These are phyloP conservation scores for Lepidocolaptes lacrymiger DNA, from an alignment of 2,797 vertebrate genomes.

Conservation along the genomic window DNA sequence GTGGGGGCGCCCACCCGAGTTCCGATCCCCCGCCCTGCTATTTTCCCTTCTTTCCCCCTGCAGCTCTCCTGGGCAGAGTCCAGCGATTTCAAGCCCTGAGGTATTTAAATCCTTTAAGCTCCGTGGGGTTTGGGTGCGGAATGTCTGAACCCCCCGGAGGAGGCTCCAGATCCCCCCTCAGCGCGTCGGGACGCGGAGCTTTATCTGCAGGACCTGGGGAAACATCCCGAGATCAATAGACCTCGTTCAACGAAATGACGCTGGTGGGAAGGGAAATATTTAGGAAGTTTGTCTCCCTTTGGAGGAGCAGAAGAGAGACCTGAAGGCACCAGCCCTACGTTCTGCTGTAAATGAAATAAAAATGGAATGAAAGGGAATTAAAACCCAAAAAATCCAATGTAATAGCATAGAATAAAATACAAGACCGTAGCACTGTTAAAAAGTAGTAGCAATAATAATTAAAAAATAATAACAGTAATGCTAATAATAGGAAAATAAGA, in stretches of 20 bases:
- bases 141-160: background rate
- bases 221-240: slow-evolving; percentile 44
- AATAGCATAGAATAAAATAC: rapidly evolving
- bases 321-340: background rate
- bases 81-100: background rate
- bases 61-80: background rate
- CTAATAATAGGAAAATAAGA: background rate
- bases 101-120: background rate
- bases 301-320: background rate
- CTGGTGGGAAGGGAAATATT: background rate
- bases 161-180: slow-evolving; percentile 24
- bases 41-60: too few relatives aligned
- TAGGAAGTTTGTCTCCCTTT: background rate
- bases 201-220: slow-evolving; percentile 62
- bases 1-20: background rate
- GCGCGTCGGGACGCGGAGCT: slow-evolving; percentile 50
- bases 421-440: rapidly evolving
- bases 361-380: background rate
- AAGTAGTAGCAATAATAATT: background rate
- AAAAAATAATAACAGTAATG: too few relatives aligned
- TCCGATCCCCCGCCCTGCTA: rapidly evolving
- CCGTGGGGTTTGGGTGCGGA: background rate
- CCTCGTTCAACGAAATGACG: background rate
- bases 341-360: background rate
- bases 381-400: too few relatives aligned